Conservation (phyloP, 2,888 invertebrate genomes). For the Bruchidius siliquastri region DNA sequence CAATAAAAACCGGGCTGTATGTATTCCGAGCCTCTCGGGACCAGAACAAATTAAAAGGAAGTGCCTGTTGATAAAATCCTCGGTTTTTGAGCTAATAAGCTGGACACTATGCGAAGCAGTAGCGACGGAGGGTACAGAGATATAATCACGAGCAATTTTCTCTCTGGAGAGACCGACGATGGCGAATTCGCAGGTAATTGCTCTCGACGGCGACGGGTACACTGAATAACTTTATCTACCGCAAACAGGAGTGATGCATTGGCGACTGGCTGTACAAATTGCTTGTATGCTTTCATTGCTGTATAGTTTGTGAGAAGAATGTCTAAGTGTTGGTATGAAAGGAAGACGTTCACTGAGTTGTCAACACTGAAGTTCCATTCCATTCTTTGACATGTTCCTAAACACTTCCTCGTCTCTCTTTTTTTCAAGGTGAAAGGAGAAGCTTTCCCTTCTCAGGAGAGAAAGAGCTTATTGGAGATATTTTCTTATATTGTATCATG, state of each 20-base stretch:
- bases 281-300: background rate
- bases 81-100: background rate
- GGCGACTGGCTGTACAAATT: background rate
- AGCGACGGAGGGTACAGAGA: background rate
- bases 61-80: background rate
- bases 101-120: background rate
- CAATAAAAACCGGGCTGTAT: no score
- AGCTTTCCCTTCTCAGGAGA: no score
- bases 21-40: no score
- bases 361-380: no score
- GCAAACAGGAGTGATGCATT: background rate
- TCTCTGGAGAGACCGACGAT: background rate
- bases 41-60: background rate
- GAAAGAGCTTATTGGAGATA: no score
- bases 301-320: no score
- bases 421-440: no score
- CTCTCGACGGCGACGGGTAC: background rate
- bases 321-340: no score
- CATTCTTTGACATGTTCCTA: no score
- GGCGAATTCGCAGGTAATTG: background rate
- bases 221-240: background rate
- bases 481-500: no score
- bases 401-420: no score
- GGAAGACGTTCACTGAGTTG: no score
- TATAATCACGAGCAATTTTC: background rate